Conservation (phyloP, 1,140 invertebrate genomes). For the Pseudomyrmex gracilis region DNA sequence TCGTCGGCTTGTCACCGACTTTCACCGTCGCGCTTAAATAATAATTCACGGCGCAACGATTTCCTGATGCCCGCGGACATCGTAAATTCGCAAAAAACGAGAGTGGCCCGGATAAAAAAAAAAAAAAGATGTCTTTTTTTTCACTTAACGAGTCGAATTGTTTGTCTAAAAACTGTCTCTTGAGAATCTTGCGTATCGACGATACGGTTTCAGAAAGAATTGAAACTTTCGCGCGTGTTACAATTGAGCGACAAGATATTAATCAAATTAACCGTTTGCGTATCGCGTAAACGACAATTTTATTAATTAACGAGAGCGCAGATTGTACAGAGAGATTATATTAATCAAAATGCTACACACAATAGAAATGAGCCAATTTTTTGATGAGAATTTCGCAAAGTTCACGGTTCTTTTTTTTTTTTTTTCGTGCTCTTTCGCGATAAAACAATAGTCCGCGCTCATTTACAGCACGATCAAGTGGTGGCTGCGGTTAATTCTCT, state of each 20-base stretch:
- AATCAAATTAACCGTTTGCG: too few relatives aligned
- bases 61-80: conserved; percentile 6
- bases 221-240: not conserved
- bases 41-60: conserved; percentile 67
- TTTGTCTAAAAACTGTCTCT: not conserved
- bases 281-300: not conserved
- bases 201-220: not conserved
- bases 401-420: conserved; percentile 14
- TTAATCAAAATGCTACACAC: not conserved
- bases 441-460: conserved; percentile 52
- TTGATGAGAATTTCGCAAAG: not conserved
- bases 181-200: not conserved
- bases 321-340: not conserved
- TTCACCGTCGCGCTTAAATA: conserved; percentile 67
- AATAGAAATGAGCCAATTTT: not conserved
- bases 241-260: too few relatives aligned
- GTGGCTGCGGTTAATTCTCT: conserved; percentile 54
- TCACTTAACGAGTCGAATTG: not conserved
- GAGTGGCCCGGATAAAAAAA: conserved; percentile 26
- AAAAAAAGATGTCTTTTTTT: not conserved
- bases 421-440: conserved; percentile 61
- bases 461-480: conserved; percentile 21
- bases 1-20: conserved; percentile 52
- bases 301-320: not conserved
- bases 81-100: conserved; percentile 24